Evolutionary conservation across 2,113 vertebrate genomes (phyloP).

Genomic region (Numenius arquata): DNA sequence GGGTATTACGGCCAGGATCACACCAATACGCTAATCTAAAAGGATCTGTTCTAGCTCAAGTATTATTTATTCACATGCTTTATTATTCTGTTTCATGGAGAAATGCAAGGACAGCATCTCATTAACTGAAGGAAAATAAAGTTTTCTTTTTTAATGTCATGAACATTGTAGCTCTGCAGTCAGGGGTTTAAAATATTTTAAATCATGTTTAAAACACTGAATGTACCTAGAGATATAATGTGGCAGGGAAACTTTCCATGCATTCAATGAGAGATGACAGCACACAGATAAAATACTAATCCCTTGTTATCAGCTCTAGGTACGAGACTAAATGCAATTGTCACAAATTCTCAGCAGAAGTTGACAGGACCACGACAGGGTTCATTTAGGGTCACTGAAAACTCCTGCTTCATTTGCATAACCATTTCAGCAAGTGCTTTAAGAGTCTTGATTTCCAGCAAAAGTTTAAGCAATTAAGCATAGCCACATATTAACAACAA

Average conservation of each 20-base stretch:
- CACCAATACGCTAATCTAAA: background rate
- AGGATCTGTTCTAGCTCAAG: background rate
- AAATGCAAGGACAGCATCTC: conserved; percentile 10
- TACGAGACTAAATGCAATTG: background rate
- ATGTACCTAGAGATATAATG: background rate
- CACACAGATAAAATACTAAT: conserved; percentile 39
- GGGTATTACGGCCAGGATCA: conserved; percentile 6
- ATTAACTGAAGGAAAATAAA: conserved; percentile 19
- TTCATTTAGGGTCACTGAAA: conserved; percentile 33
- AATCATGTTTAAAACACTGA: background rate
- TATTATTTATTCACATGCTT: conserved; percentile 14
- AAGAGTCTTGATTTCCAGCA: background rate
- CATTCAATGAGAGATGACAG: conserved; percentile 36
- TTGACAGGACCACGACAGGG: background rate
- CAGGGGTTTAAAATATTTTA: background rate
- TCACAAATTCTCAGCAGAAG: conserved; percentile 28
- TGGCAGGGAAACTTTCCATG: conserved; percentile 19
- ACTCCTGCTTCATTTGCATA: conserved; percentile 1
- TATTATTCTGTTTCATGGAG: conserved; percentile 38
- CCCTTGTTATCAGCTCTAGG: conserved; percentile 18
- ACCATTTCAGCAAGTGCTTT: background rate
- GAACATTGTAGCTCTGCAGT: background rate
- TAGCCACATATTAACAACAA: background rate
- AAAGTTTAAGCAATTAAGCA: background rate
- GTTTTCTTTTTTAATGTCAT: background rate